A percentile compares a stretch with the other conserved stretches of the same genome.
These are phyloP conservation scores for Mystacornis crossleyi DNA, from an alignment of 2,113 vertebrate species.

Conservation along the genomic window DNA sequence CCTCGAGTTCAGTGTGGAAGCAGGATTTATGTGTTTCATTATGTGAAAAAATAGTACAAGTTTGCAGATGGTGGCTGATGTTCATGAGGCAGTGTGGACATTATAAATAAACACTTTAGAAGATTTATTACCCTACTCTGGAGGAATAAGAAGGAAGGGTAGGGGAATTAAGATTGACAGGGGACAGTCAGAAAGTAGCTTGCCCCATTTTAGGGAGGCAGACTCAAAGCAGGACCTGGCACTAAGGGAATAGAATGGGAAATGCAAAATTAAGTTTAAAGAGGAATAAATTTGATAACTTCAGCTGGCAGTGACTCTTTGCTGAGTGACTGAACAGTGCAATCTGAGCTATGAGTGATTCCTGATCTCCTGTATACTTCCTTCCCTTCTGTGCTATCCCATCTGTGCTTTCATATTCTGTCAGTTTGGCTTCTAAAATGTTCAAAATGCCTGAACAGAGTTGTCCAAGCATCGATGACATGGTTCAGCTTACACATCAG, in stretches of 20 bases:
- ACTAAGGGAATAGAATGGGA: not conserved
- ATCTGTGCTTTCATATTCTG: not conserved
- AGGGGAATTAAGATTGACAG: not conserved
- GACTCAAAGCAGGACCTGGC: not conserved
- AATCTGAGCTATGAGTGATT: not conserved
- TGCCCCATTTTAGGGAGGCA: not conserved
- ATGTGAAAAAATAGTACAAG: not conserved
- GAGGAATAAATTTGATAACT: not conserved
- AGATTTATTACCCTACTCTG: not conserved
- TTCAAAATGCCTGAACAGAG: not conserved
- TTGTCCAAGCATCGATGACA: not conserved
- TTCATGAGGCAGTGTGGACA: not conserved
- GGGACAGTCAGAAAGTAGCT: not conserved
- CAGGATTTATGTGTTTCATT: not conserved
- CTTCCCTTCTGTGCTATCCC: not conserved
- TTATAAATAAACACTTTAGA: not conserved
- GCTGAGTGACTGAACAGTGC: not conserved
- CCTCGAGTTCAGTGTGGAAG: not conserved
- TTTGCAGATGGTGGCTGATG: not conserved
- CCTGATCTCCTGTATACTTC: not conserved
- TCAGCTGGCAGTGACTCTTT: not conserved
- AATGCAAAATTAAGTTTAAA: not conserved
- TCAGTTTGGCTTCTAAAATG: not conserved
- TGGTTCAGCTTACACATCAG: not conserved
- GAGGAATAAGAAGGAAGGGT: not conserved